These are phyloP conservation scores for Lycodopsis pacificus DNA, from an alignment of 2,797 vertebrate species.

Conservation along the genomic window DNA sequence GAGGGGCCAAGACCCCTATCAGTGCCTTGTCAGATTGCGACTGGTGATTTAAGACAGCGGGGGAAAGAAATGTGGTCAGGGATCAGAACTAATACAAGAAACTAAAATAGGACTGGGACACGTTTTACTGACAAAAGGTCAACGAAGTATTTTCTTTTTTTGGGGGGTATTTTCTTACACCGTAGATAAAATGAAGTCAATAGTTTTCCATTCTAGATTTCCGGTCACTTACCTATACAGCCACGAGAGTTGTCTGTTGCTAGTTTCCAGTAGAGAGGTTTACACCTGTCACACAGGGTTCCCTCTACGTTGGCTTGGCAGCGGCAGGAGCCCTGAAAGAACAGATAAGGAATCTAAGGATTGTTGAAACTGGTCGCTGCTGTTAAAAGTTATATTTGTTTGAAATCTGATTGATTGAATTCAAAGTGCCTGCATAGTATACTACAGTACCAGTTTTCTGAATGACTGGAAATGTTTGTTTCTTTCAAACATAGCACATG, in stretches of 20 bases:
- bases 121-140: conserved; percentile 1
- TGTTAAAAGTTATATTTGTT: conserved; percentile 36
- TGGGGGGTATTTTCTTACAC: neutral
- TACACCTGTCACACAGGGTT: conserved; percentile 88
- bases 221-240: conserved; percentile 85
- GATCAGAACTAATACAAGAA: conserved; percentile 26
- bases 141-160: conserved; percentile 14
- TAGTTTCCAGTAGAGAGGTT: conserved; percentile 93
- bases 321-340: conserved; percentile 86
- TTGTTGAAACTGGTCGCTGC: conserved; percentile 19
- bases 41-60: conserved; percentile 44
- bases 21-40: conserved; percentile 47
- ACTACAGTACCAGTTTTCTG: conserved; percentile 21
- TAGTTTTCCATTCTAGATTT: neutral
- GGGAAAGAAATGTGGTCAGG: conserved; percentile 15
- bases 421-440: conserved; percentile 14
- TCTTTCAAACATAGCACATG: conserved; percentile 7
- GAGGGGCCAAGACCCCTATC: conserved; percentile 55
- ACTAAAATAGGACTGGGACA: neutral
- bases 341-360: conserved; percentile 46
- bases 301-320: conserved; percentile 88
- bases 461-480: conserved; percentile 22
- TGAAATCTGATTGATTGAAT: conserved; percentile 27
- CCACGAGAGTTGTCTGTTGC: conserved; percentile 84
- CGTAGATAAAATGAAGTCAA: neutral